Evolutionary conservation across 64 coral and sea anemone species (phyloP).

Genomic region (Montipora sp.): DNA sequence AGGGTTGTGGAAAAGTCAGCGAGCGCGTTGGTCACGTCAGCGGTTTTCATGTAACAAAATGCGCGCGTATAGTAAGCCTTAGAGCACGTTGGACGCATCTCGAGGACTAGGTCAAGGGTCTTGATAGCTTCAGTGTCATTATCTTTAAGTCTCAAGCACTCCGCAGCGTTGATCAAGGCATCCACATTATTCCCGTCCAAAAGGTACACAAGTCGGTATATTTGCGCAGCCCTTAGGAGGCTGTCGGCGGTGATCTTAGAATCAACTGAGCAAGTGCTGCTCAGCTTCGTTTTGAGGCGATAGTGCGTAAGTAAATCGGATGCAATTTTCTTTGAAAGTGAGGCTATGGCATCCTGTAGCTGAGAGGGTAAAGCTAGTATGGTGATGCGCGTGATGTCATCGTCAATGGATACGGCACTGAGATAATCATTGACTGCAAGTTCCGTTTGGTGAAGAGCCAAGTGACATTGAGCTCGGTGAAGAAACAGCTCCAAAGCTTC

Average conservation of each 20-base stretch:
- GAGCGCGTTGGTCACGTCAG: constrained; percentile 59
- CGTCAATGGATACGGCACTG: constrained; percentile 61
- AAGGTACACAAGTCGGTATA: constrained; percentile 67
- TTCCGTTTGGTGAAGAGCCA: constrained; percentile 58
- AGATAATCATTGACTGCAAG: constrained; percentile 75
- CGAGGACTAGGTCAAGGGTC: constrained; percentile 40
- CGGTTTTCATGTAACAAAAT: constrained; percentile 60
- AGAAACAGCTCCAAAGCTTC: constrained; percentile 63
- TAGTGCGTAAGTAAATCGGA: constrained; percentile 67
- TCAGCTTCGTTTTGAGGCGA: constrained; percentile 64
- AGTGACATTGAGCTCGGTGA: constrained; percentile 71
- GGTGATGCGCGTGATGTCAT: constrained; percentile 54
- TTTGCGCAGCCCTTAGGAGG: constrained; percentile 52
- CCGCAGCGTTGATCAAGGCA: constrained; percentile 66
- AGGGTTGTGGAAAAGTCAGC: constrained; percentile 72
- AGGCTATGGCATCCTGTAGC: constrained; percentile 34
- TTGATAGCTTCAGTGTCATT: constrained; percentile 65
- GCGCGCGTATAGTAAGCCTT: constrained; percentile 71
- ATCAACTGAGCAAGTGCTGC: constrained; percentile 65
- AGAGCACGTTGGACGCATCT: constrained; percentile 54
- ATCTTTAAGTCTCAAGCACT: constrained; percentile 72
- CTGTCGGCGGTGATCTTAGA: constrained; percentile 67
- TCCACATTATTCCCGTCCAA: constrained; percentile 72
- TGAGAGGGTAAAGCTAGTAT: constrained; percentile 48
- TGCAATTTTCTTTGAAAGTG: constrained; percentile 55